Conservation (phyloP, 1,140 invertebrate genomes). For the Pristionchus pacificus region DNA sequence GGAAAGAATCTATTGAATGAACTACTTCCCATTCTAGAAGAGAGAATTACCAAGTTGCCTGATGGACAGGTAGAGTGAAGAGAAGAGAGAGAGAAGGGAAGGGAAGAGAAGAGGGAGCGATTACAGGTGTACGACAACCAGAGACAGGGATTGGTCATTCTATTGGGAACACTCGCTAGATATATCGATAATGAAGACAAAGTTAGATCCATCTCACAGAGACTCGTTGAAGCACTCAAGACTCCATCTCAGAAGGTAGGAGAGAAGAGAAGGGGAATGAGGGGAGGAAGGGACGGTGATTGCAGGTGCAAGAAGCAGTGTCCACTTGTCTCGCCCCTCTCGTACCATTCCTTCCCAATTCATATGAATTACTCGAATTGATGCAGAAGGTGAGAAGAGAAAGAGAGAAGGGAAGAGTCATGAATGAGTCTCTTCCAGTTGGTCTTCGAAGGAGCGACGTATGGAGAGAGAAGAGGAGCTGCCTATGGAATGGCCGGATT, state of each 20-base stretch:
- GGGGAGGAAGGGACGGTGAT: slow-evolving; percentile 8
- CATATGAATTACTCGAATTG: slow-evolving; percentile 3
- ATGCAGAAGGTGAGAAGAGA: background rate
- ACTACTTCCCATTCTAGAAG: slow-evolving; percentile 73
- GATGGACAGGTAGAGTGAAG: background rate
- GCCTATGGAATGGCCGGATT: slow-evolving; percentile 81
- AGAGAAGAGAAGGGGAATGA: background rate
- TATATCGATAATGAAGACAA: slow-evolving; percentile 86
- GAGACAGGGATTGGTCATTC: slow-evolving; percentile 87
- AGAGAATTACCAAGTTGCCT: slow-evolving; percentile 66
- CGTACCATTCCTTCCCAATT: slow-evolving; percentile 63
- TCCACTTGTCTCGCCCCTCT: slow-evolving; percentile 90
- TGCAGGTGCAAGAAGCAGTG: slow-evolving; percentile 90
- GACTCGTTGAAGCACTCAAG: slow-evolving; percentile 82
- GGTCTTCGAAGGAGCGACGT: slow-evolving; percentile 85
- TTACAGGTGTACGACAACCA: slow-evolving; percentile 77
- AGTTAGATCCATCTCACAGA: slow-evolving; percentile 84
- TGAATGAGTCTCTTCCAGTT: slow-evolving; percentile 79
- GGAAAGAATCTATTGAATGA: slow-evolving; percentile 68
- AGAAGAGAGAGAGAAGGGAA: background rate
- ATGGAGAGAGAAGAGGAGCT: slow-evolving; percentile 88
- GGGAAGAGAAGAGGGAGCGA: background rate
- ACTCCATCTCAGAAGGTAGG: slow-evolving; percentile 87
- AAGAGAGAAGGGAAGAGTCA: slow-evolving; percentile 66
- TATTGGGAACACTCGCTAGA: slow-evolving; percentile 89